Evolutionary conservation across 1,140 invertebrate species (phyloP).

Genomic region (Yoshiicerus persimilis): DNA sequence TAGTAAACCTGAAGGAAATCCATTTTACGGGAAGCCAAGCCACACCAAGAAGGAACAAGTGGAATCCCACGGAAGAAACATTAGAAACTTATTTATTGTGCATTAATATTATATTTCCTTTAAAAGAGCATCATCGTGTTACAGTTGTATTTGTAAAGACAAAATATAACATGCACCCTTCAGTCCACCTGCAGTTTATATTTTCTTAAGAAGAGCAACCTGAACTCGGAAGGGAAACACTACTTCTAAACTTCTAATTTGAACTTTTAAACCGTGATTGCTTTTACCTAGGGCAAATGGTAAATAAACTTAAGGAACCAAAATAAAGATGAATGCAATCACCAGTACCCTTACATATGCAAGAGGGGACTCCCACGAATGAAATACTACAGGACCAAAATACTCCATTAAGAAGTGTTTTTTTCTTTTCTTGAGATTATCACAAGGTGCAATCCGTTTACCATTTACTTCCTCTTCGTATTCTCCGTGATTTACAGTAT

Average conservation of each 20-base stretch:
- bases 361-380: neutral
- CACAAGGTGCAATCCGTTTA: neutral
- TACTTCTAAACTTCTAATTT: neutral
- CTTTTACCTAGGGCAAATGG: neutral
- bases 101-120: neutral
- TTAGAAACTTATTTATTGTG: neutral
- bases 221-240: neutral
- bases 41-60: neutral
- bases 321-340: neutral
- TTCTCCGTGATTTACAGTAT: neutral
- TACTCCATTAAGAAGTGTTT: neutral
- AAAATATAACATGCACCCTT: neutral
- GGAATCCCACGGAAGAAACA: neutral
- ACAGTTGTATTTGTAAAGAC: neutral
- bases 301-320: neutral
- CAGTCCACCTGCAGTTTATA: neutral
- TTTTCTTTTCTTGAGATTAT: neutral
- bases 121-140: neutral
- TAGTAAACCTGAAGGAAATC: neutral
- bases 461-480: neutral
- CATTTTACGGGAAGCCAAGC: neutral
- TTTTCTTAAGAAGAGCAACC: neutral
- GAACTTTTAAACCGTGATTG: neutral
- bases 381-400: neutral
- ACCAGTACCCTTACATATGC: too few species aligned